Base-by-base conservation (phyloP, 2,888 invertebrate species). In the Cheilosia soror region DNA sequence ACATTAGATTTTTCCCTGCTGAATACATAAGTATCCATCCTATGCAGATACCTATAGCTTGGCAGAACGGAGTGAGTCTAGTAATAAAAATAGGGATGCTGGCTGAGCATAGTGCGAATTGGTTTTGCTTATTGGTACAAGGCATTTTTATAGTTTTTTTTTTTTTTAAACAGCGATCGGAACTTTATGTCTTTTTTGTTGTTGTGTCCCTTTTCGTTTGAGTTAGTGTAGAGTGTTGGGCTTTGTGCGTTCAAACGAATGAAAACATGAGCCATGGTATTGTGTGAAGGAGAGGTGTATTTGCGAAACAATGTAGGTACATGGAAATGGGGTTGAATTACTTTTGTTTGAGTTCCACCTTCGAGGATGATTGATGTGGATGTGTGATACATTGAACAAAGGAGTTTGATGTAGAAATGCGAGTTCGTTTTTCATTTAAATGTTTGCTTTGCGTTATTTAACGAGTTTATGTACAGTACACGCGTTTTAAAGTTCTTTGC, bases 61-160 rank as follows among this genome's bases (percentile, higher is more conserved):
- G 42, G 37, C n/a, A 40, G 37, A 27, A 20, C 5, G n/a, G 11
- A 49, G 29, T 31, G 47, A 55, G 68, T 78, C 53, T 47, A 76
- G 75, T 85, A 66, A 80, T 80, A 71, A 80, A 85, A 80, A 66
- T 49, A 44, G 31, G 63, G 44, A 65, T 65, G 69, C 42, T 75
- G 63, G 69, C 42, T 75, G 63, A 51, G 40, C 51, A 57, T 31
- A 49, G 62, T 85, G 80, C 71, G 84, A 85, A 80, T 76, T 76
- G 71, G 80, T 76, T 66, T 65, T 71, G 76, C 65, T 57, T 65
- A 63, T 55, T 71, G 71, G 65, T 57, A 57, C 78, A 71, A 57
- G 55, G 40, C 62, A 60, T 63, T 79, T 60, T 71, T 68, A 68
- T 47, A 58, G 25, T 13, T 29, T 29, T 33, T 71, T 57, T n/a